These are phyloP conservation scores for Diogma glabrata DNA, from an alignment of 2,888 invertebrate genomes.

Conservation along the genomic window DNA sequence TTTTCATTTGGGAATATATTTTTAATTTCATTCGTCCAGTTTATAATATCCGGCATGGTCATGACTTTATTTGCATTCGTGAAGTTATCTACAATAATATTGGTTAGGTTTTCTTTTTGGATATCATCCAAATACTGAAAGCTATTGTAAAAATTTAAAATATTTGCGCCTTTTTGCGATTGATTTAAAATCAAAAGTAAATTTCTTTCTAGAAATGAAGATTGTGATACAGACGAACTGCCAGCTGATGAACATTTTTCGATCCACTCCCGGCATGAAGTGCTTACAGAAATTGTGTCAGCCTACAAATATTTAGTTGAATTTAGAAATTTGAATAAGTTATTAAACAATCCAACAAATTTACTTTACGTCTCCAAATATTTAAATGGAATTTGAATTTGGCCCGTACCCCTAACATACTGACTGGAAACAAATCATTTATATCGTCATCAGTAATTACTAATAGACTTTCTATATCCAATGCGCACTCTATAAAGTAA, in stretches of 20 bases:
- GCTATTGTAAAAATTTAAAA: not conserved
- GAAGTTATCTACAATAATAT: not conserved
- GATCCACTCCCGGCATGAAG: no score
- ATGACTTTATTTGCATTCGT: not conserved
- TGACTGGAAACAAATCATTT: not conserved
- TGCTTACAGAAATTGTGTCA: slow-evolving; percentile 3
- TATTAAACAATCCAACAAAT: not conserved
- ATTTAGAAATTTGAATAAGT: not conserved
- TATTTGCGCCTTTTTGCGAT: no score
- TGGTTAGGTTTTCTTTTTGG: not conserved
- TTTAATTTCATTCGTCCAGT: not conserved
- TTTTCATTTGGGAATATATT: not conserved
- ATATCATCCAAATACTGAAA: not conserved
- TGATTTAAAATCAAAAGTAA: no score
- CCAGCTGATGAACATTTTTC: no score
- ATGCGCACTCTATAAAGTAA: not conserved
- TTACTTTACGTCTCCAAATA: slow-evolving; percentile 3
- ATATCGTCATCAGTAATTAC: slow-evolving; percentile 1
- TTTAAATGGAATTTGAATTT: slow-evolving; percentile 2
- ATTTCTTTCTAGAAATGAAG: no score
- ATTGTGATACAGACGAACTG: no score
- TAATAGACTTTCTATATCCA: not conserved
- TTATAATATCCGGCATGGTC: slow-evolving; percentile 3
- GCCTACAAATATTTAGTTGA: not conserved
- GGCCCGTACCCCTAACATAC: not conserved